phyloP scores from a whole-genome alignment of 92 coral and sea anemone species.

The Diadumene lineata region DNA sequence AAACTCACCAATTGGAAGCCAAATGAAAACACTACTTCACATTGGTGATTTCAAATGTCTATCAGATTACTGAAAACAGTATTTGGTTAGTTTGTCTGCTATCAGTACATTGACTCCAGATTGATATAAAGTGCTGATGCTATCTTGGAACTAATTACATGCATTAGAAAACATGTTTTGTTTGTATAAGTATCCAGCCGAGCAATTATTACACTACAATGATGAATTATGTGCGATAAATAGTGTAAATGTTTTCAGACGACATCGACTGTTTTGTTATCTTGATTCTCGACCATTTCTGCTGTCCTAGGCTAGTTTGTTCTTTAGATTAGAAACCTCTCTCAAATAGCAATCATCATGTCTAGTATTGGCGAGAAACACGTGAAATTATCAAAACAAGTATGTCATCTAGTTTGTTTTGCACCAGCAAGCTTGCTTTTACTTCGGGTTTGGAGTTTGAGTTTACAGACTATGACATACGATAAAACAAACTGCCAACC shows the following conservation, averaged over 20 bases:
- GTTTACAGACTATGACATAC: neutral
- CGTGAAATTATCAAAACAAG: neutral
- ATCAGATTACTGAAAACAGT: neutral
- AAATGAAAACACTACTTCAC: neutral
- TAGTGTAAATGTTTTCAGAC: neutral
- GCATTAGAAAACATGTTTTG: constrained; percentile 1
- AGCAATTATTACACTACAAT: constrained; percentile 8
- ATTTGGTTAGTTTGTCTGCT: neutral
- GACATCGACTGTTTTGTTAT: neutral
- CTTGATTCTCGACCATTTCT: neutral
- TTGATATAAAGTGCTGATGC: neutral
- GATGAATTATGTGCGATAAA: neutral
- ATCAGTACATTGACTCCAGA: neutral
- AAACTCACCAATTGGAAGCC: neutral
- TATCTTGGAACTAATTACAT: neutral
- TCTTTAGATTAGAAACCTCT: neutral
- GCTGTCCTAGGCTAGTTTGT: neutral
- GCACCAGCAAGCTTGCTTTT: neutral
- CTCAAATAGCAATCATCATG: too few species aligned
- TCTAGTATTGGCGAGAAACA: neutral
- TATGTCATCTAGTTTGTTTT: neutral
- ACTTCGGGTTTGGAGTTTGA: neutral
- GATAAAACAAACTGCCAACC: neutral
- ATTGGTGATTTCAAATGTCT: neutral
- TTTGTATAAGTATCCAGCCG: neutral